Base-by-base conservation (phyloP, 2,888 invertebrate species). In the Branchipolynoe longqiensis region DNA sequence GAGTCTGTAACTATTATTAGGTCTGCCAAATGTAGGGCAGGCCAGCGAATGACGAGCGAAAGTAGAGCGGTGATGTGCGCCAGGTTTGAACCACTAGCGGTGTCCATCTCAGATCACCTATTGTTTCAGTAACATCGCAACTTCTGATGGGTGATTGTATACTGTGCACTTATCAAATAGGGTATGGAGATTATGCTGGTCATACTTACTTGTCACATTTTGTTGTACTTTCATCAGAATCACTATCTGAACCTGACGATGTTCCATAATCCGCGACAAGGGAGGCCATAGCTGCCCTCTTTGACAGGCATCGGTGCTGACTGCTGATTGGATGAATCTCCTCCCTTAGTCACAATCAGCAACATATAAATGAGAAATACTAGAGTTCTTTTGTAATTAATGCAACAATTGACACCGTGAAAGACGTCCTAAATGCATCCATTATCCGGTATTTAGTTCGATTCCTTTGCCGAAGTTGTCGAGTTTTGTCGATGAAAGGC, bases 251-350 rank as follows among this genome's bases (percentile, higher is more conserved):
- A 81, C 90, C 90, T 33, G 90, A 91, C 84, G 89, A 90, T 73
- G 91, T 91, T 6, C 91, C 90, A 82, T 93, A 93, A 89, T 93
- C 92, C 64, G 93, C 93, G 74, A 93, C 93, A 33, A 93, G 87
- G 38, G 93, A 92, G 82, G 92, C 91, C 92, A 93, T 92, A 85
- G 64, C 54, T n/a, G 41, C 33, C 33, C 38, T 31, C 28, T 69
- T 69, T 69, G 36, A 69, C 38, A 33, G 48, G 56, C 41, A 22
- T n/a, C 82, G 28, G 56, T 82, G 25, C 74, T 38, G 8, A 28
- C 74, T 74, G 22, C 74, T 74, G 74, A 74, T 74, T 74, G 74
- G 74, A 14, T 41, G 74, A 40, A 12, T 4, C 74, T 41, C 41
- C n/a, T 41, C 28, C 74, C 25, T 28, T 40, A 38, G 12, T 74